phyloP scores from a whole-genome alignment of 2,888 invertebrate genomes.

The Oscheius sp. region DNA sequence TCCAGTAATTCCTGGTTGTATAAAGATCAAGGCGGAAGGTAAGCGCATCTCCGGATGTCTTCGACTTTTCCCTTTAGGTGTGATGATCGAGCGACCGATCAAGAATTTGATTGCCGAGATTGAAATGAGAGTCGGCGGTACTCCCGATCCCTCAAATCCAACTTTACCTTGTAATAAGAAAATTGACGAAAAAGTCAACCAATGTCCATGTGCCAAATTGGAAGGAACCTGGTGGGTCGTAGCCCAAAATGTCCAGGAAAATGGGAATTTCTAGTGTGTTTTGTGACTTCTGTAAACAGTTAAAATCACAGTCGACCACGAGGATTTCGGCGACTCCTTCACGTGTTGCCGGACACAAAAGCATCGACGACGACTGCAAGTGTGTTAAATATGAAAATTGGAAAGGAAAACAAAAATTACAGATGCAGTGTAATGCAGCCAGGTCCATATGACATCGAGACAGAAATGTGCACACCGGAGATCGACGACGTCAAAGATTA shows the following conservation, averaged over 20 bases:
- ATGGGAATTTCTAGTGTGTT: slow-evolving; percentile 63
- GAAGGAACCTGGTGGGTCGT: slow-evolving; percentile 69
- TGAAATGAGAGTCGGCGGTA: slow-evolving; percentile 71
- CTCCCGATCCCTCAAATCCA: slow-evolving; percentile 72
- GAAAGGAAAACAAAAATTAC: neutral
- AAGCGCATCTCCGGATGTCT: neutral
- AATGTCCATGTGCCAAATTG: slow-evolving; percentile 72
- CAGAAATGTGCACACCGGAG: slow-evolving; percentile 73
- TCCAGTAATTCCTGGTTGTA: slow-evolving; percentile 72
- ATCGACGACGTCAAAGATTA: slow-evolving; percentile 72
- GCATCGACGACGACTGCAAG: slow-evolving; percentile 65
- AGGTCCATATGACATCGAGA: slow-evolving; percentile 73
- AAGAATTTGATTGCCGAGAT: slow-evolving; percentile 71
- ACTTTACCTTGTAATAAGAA: slow-evolving; percentile 72
- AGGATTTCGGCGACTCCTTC: slow-evolving; percentile 59
- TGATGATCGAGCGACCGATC: slow-evolving; percentile 65
- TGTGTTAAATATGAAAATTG: slow-evolving; percentile 31
- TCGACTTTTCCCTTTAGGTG: slow-evolving; percentile 42
- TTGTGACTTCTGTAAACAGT: slow-evolving; percentile 72
- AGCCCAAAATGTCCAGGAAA: neutral
- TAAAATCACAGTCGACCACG: slow-evolving; percentile 65
- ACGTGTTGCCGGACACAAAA: slow-evolving; percentile 49
- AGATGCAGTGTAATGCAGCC: slow-evolving; percentile 72
- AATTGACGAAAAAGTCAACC: slow-evolving; percentile 72
- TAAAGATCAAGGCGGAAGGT: slow-evolving; percentile 72